phyloP scores from a whole-genome alignment of 2,888 invertebrate genomes.

The Stegophylla sp. region DNA sequence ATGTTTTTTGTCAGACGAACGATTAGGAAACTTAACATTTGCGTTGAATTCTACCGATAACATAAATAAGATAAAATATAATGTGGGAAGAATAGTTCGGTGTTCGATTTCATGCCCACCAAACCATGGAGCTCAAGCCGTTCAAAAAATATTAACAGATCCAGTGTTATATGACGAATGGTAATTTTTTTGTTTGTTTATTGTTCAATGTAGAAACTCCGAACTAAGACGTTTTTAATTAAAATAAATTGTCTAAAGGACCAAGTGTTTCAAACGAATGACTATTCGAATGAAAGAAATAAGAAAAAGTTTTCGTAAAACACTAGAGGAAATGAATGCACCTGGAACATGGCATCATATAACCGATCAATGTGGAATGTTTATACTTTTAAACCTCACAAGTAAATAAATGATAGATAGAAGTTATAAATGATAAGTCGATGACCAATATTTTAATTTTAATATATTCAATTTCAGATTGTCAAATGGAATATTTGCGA shows the following conservation, averaged over 20 bases:
- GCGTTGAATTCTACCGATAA: slow-evolving; percentile 73
- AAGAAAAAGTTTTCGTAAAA: slow-evolving; percentile 78
- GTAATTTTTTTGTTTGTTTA: slow-evolving; percentile 67
- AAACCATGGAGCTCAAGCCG: slow-evolving; percentile 91
- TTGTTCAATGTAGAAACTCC: neutral
- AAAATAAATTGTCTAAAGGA: slow-evolving; percentile 69
- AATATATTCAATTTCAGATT: no score
- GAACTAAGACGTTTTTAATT: neutral
- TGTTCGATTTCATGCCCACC: slow-evolving; percentile 97
- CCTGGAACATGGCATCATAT: slow-evolving; percentile 97
- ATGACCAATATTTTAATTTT: no score
- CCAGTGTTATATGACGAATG: slow-evolving; percentile 81
- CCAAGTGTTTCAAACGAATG: slow-evolving; percentile 83
- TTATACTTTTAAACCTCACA: slow-evolving; percentile 88
- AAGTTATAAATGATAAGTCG: no score
- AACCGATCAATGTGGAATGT: slow-evolving; percentile 95
- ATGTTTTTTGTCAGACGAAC: slow-evolving; percentile 76
- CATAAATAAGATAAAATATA: slow-evolving; percentile 78
- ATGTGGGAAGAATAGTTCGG: slow-evolving; percentile 84
- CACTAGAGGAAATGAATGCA: slow-evolving; percentile 77
- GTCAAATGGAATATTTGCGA: no score
- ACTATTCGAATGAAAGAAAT: slow-evolving; percentile 86
- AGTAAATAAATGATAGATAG: no score
- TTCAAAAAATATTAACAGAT: slow-evolving; percentile 81
- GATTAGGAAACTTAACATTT: slow-evolving; percentile 88